Conservation (phyloP, 2,113 vertebrate species). For the Anarhynchus alexandrinus region DNA sequence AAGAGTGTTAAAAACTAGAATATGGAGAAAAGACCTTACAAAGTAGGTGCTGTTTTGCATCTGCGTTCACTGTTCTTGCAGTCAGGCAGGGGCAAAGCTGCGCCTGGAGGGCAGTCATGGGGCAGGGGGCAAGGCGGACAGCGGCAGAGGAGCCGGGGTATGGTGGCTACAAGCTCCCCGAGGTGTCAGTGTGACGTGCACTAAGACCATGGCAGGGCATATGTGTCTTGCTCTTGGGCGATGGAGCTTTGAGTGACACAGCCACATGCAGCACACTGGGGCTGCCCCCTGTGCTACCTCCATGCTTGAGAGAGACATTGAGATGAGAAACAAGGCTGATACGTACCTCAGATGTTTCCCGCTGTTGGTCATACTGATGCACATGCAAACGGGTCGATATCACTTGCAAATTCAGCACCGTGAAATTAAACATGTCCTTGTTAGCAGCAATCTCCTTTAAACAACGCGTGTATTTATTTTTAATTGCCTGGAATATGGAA, state of each 20-base stretch:
- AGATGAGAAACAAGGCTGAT: background rate
- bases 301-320: background rate
- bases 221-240: background rate
- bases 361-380: background rate
- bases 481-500: background rate
- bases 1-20: background rate
- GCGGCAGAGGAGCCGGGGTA: background rate
- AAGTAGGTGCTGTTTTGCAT: background rate
- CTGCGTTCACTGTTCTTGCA: rapidly evolving
- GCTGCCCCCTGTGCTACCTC: background rate
- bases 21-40: background rate
- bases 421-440: background rate
- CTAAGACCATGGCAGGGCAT: background rate
- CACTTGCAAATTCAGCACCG: background rate
- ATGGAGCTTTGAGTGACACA: background rate
- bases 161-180: background rate
- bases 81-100: background rate
- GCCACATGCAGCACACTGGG: background rate
- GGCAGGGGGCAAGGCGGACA: background rate
- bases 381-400: background rate
- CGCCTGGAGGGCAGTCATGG: background rate
- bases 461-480: background rate
- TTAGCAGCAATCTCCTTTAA: background rate
- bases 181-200: background rate
- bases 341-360: background rate